Evolutionary conservation across 2,113 vertebrate genomes (phyloP).

Genomic region (Zosterops borbonicus): DNA sequence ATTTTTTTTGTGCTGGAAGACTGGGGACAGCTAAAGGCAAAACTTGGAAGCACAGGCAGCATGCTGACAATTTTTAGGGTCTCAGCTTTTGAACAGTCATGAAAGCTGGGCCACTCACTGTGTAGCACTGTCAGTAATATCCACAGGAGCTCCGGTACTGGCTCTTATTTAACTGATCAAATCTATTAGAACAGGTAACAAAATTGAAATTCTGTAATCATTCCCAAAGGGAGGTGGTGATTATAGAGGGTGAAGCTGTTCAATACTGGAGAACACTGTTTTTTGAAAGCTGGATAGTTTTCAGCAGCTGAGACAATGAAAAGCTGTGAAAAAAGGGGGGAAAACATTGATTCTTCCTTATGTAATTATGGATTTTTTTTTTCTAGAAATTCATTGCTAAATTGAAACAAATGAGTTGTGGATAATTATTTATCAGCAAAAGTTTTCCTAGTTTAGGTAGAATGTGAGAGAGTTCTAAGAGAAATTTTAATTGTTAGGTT

Average conservation of each 20-base stretch:
- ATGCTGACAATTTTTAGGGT: background rate
- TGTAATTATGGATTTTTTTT: background rate
- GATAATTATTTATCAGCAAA: background rate
- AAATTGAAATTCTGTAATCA: background rate
- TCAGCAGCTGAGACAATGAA: background rate
- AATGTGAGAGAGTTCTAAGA: background rate
- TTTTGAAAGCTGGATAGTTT: background rate
- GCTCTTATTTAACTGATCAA: background rate
- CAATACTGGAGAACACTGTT: background rate
- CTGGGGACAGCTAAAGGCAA: background rate
- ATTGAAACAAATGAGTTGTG: background rate
- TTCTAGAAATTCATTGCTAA: background rate
- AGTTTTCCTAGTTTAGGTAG: background rate
- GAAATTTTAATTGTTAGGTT: background rate
- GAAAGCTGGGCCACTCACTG: background rate
- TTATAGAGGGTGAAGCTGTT: background rate
- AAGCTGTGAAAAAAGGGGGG: background rate
- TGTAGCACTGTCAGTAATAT: background rate
- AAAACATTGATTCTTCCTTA: background rate
- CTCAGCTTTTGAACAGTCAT: background rate
- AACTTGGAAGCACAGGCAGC: background rate
- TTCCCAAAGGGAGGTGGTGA: background rate
- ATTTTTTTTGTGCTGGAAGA: no score
- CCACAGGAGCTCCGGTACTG: background rate
- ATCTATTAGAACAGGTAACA: background rate